Evolutionary conservation across 2,888 invertebrate genomes (phyloP), one percentile per base, ranked within the genome.

Genomic region (Melinaea marsaeus): DNA sequence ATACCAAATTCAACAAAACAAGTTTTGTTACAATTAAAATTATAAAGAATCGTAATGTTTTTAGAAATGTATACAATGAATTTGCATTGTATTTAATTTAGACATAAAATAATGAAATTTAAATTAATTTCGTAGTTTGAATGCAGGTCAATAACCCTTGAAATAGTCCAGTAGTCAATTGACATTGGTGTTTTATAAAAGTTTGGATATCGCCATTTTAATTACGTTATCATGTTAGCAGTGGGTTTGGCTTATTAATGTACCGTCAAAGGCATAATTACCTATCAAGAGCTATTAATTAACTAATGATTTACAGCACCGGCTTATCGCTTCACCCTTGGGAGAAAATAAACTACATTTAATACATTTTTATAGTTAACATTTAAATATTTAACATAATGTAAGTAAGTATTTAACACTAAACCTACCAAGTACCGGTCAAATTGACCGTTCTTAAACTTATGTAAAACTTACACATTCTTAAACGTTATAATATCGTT

Each of bases 261-360:
- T 55, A 35, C 35, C 34, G 32, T 32, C 42, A 37, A 55, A 60
- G 60, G 37, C n/a, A 55, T 42, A 51, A 51, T 51, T 51, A 51
- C 51, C 7, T 9, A 55, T 55, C 54, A 59, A 11, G 60, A 60
- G 33, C 32, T 55, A 55, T 45, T 60, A 55, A 60, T 60, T 60
- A 55, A 60, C 45, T 60, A 55, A 60, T 58, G 54, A 60, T 60
- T 55, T 55, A 55, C 55, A 33, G n/a, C 37, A 2, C 3, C 9
- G 48, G 58, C 51, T 51, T 55, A 55, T 60, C 60, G 13, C 42
- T 37, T 59, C 11, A 34, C 51, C 51, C 51, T 42, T 42, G 37
- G 42, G 13, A 42, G 3, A 47, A 58, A 47, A 32, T 58, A 6
- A 58, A 34, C 2, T n/a, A 58, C 22, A 57, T 57, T 32, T 32